phyloP scores from a whole-genome alignment of 2,888 invertebrate genomes.

The Philereme transversata region DNA sequence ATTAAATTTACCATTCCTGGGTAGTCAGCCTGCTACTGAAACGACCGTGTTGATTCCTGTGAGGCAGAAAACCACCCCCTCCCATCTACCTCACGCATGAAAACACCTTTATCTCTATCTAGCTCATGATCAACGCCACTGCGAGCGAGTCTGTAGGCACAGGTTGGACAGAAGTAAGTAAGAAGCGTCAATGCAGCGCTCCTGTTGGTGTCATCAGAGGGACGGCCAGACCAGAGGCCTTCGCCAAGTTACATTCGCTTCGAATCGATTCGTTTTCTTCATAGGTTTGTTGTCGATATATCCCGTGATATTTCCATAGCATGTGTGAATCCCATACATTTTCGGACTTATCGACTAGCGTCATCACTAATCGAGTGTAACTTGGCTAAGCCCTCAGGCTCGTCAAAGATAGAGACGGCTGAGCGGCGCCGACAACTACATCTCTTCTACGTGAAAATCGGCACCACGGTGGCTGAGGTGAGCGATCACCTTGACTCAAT shows the following conservation, averaged over 20 bases:
- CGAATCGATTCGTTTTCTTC: no score
- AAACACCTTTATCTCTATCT: background rate
- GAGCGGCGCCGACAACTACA: slow-evolving; percentile 6
- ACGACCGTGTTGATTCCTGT: no score
- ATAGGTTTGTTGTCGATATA: no score
- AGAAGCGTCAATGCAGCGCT: slow-evolving; percentile 1
- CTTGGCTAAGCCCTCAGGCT: background rate
- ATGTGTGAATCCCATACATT: no score
- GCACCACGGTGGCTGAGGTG: slow-evolving; percentile 11
- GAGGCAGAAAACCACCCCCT: background rate
- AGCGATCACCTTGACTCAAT: slow-evolving; percentile 4
- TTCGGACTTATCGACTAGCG: no score
- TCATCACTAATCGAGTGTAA: no score
- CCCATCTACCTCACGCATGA: background rate
- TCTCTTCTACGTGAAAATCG: slow-evolving; percentile 12
- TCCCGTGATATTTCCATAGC: no score
- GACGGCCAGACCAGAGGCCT: slow-evolving; percentile 2
- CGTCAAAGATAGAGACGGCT: slow-evolving; percentile 2
- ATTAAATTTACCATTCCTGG: background rate
- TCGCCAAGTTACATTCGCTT: no score
- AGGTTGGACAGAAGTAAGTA: slow-evolving; percentile 2
- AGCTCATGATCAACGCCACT: background rate
- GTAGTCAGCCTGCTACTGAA: no score
- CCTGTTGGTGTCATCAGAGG: slow-evolving; percentile 7
- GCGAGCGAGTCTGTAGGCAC: background rate